These are phyloP conservation scores for Erpornis zantholeuca DNA, from an alignment of 2,113 vertebrate species.

Conservation along the genomic window DNA sequence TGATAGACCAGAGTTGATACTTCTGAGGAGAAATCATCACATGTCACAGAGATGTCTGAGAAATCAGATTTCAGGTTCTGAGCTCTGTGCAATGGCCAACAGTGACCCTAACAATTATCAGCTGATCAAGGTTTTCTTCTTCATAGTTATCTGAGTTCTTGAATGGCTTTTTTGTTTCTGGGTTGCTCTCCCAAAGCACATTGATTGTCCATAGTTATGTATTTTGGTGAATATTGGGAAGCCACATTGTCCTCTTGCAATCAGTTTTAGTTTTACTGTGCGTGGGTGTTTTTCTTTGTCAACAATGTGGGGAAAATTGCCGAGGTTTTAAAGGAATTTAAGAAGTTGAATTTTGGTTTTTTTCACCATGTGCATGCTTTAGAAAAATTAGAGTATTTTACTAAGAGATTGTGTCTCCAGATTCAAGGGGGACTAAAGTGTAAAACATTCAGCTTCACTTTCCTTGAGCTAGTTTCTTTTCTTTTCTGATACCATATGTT, in stretches of 20 bases:
- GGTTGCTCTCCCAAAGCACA: not conserved
- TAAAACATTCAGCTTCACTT: not conserved
- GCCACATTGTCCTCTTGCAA: not conserved
- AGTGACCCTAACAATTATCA: accelerated
- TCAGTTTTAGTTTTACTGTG: not conserved
- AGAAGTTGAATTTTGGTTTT: not conserved
- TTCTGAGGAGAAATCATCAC: not conserved
- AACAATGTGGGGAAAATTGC: not conserved
- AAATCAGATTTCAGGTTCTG: not conserved
- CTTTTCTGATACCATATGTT: not conserved
- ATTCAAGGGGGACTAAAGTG: not conserved
- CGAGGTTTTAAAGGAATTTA: not conserved
- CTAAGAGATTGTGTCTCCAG: not conserved
- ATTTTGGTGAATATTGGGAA: not conserved
- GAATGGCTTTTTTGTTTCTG: not conserved
- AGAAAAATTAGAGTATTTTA: not conserved
- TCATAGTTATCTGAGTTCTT: not conserved
- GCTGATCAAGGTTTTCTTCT: not conserved
- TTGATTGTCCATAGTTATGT: accelerated
- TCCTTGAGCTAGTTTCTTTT: not conserved
- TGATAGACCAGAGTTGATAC: not conserved
- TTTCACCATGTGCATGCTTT: not conserved
- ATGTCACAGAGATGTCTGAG: accelerated
- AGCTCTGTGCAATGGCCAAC: accelerated
- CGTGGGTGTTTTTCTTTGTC: accelerated